A percentile compares a stretch with the other conserved stretches of the same genome.
Conservation (phyloP, 2,797 vertebrate species). For the Spatula versicolor region DNA sequence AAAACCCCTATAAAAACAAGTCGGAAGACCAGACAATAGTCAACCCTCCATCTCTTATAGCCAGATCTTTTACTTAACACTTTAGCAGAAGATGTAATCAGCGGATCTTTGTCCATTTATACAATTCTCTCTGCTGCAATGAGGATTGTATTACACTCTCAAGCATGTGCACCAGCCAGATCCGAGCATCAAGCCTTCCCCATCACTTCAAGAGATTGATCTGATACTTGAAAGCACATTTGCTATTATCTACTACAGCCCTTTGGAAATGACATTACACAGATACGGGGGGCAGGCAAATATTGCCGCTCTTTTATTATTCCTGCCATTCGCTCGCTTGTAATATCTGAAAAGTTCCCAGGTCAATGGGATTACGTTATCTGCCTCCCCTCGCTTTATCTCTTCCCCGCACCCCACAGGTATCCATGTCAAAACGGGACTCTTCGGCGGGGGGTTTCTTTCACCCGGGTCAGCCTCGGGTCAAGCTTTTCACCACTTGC, state of each 20-base stretch:
- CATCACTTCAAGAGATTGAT: slow-evolving; percentile 49
- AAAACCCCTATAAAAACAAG: slow-evolving; percentile 81
- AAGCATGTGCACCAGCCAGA: slow-evolving; percentile 56
- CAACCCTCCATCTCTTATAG: slow-evolving; percentile 68
- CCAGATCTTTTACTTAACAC: slow-evolving; percentile 83
- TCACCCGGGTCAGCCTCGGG: slow-evolving; percentile 88
- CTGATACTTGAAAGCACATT: slow-evolving; percentile 60
- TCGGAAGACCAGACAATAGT: slow-evolving; percentile 72
- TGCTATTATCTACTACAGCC: slow-evolving; percentile 24
- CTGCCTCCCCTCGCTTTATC: slow-evolving; percentile 58
- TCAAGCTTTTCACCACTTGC: slow-evolving; percentile 91
- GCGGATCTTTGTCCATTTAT: slow-evolving; percentile 82
- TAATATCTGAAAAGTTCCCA: slow-evolving; percentile 59
- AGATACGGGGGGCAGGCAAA: neutral
- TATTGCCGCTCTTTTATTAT: slow-evolving; percentile 36
- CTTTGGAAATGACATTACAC: slow-evolving; percentile 36
- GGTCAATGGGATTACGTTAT: slow-evolving; percentile 80
- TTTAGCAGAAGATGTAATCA: slow-evolving; percentile 84
- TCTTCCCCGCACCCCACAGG: slow-evolving; percentile 84
- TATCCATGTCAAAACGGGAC: slow-evolving; percentile 91
- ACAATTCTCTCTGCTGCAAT: slow-evolving; percentile 81
- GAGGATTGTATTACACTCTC: slow-evolving; percentile 82
- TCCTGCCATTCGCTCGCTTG: neutral
- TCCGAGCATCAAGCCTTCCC: slow-evolving; percentile 14
- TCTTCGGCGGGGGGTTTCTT: slow-evolving; percentile 83